Conservation (phyloP, 2,888 invertebrate genomes). For the Argyresthia goedartella region DNA sequence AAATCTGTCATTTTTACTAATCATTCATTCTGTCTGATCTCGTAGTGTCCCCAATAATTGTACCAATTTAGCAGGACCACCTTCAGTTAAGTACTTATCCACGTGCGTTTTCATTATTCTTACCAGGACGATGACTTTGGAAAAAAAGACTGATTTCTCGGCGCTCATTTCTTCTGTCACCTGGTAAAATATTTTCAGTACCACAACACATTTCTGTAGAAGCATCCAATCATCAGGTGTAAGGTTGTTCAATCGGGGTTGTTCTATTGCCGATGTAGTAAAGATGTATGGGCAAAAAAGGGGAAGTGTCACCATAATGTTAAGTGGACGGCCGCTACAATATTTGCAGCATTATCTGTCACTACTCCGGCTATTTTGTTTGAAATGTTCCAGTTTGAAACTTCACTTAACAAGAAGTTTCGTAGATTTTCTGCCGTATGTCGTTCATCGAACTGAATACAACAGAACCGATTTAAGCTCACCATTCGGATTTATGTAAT, state of each 20-base stretch:
- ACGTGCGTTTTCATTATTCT: neutral
- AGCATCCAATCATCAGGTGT: neutral
- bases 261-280: neutral
- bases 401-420: neutral
- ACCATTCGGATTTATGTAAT: neutral
- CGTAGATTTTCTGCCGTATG: constrained; percentile 3
- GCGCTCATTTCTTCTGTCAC: constrained; percentile 4
- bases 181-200: constrained; percentile 2
- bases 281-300: constrained; percentile 15
- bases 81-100: neutral
- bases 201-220: neutral
- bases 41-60: neutral
- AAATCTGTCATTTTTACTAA: constrained; percentile 3
- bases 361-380: constrained; percentile 2
- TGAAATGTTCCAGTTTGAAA: neutral
- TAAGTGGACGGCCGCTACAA: constrained; percentile 13
- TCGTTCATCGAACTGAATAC: constrained; percentile 3
- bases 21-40: neutral
- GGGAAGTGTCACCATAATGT: constrained; percentile 15
- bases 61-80: neutral
- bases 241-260: constrained; percentile 1
- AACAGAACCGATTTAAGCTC: constrained; percentile 2
- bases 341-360: constrained; percentile 16
- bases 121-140: neutral
- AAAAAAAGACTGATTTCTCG: constrained; percentile 1